Evolutionary conservation across 2,888 invertebrate genomes (phyloP), one percentile per base, ranked within the genome.

Genomic region (Pristionchus exspectatus): DNA sequence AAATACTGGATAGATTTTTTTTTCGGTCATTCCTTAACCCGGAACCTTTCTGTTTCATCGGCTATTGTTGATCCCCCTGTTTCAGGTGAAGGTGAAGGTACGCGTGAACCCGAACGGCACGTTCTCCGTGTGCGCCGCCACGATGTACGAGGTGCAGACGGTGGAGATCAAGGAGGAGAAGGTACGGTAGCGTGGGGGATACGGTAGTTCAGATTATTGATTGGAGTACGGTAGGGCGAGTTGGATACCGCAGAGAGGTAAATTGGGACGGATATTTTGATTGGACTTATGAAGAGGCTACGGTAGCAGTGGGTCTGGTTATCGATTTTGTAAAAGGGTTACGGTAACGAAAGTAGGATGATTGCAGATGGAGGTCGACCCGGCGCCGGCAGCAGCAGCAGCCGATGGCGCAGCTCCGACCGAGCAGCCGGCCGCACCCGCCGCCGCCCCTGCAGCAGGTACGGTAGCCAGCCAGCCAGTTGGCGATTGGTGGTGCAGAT

Each of bases 91-190:
- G 96, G 97, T 99, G 9, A 99, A 98, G 96, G 98, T 98, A 12
- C 97, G 98, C 93, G 96, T 99, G 89, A 98, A 98, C 96, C 96
- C 97, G 87, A 97, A 99, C 95, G 99, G 99, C 87, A 97, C 98
- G 91, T 97, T 99, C 95, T 96, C 97, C 21, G 97, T 99, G 44
- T 97, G 97, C 21, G 97, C 97, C 89, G 99, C 99, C 9, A 97
- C 97, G 0, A 96, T 98, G 90, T 94, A 95, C 88, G 95, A 96
- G 91, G 95, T 95, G 72, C 91, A 90, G 94, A 72, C 90, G 44
- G 92, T 92, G 24, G 90, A 85, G 44, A 63, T 83, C 83, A 95
- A 95, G 81, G 94, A 93, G 81, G 89, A 89, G 63, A 69, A 81
- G 88, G 59, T 38, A 56, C 27, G 38, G 50, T n/a, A 50, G 81